Evolutionary conservation across 2,888 invertebrate genomes (phyloP).

Genomic region (Drymonia ruficornis): DNA sequence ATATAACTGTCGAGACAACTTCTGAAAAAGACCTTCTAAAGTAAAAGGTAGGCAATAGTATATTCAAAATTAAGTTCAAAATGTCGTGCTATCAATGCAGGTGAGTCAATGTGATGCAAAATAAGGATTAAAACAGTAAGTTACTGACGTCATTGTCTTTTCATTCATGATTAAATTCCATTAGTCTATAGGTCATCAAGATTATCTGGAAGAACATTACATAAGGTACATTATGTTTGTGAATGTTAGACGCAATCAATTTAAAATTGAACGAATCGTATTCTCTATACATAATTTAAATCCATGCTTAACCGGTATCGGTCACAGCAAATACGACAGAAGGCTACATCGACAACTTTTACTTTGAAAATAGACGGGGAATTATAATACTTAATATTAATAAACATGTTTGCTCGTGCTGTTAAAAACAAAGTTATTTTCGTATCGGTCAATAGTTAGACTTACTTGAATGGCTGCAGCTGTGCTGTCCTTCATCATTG

Average conservation of each 20-base stretch:
- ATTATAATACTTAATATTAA: conserved; percentile 2
- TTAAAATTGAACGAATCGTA: background rate
- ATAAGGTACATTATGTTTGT: background rate
- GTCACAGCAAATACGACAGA: conserved; percentile 7
- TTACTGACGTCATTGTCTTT: too few species aligned
- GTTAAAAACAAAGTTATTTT: conserved; percentile 14
- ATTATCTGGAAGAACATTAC: background rate
- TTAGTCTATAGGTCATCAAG: background rate
- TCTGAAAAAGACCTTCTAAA: conserved; percentile 37
- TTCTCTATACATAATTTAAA: background rate
- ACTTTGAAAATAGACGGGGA: conserved; percentile 5
- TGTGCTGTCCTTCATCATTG: conserved; percentile 2
- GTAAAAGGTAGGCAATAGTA: conserved; percentile 28
- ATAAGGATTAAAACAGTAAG: background rate
- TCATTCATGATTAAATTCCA: background rate
- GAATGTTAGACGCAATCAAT: background rate
- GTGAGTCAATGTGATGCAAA: background rate
- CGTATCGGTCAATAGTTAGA: conserved; percentile 4
- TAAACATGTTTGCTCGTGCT: background rate
- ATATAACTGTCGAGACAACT: conserved; percentile 16
- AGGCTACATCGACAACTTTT: conserved; percentile 7
- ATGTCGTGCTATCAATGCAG: background rate
- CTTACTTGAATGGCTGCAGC: conserved; percentile 10
- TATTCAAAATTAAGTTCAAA: background rate
- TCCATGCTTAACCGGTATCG: conserved; percentile 3